Evolutionary conservation across 2,797 vertebrate genomes (phyloP), one percentile per base, ranked within the genome.

Genomic region (Eidolon dupreanum): DNA sequence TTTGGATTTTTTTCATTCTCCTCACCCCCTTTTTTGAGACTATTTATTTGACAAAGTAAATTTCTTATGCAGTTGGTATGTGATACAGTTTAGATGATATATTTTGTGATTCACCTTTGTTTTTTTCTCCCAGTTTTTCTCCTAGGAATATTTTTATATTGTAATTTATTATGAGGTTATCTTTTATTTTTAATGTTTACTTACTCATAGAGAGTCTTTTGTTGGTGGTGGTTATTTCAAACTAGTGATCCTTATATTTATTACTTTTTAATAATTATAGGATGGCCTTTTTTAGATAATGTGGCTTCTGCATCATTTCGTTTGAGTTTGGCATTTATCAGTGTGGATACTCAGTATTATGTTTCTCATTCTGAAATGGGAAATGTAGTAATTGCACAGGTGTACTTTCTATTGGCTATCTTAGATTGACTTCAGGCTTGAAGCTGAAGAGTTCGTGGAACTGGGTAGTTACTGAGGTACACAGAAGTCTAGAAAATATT

Each of bases 391-490:
- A 98, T 98, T 98, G 96, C 98, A 97, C 98, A 98, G 98, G 98
- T 98, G 98, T 97, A 95, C 97, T 98, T 98, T 97, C 98, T 98
- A 97, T 98, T 98, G 98, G 98, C 97, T 98, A 94, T 97, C 97
- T 97, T 98, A 98, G 98, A 97, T 97, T 98, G 98, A 98, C 98
- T 98, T 98, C 97, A 97, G 98, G 94, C 97, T 98, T 98, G 98
- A 98, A 97, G 96, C 96, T 98, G 93, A 97, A 96, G 98, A 98
- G 97, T 98, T 98, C 97, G 95, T 88, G 98, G 96, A 97, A 98
- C 97, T 95, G 96, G 95, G 92, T 96, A 97, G 95, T 98, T 98
- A 97, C 3, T 98, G 97, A 98, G 95, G 98, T 98, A 97, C 94
- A 97, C 2, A 97, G 97, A 97, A 97, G 96, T 96, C 91, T 98